phyloP scores from a whole-genome alignment of 2,888 invertebrate genomes.

The Antitype chi region DNA sequence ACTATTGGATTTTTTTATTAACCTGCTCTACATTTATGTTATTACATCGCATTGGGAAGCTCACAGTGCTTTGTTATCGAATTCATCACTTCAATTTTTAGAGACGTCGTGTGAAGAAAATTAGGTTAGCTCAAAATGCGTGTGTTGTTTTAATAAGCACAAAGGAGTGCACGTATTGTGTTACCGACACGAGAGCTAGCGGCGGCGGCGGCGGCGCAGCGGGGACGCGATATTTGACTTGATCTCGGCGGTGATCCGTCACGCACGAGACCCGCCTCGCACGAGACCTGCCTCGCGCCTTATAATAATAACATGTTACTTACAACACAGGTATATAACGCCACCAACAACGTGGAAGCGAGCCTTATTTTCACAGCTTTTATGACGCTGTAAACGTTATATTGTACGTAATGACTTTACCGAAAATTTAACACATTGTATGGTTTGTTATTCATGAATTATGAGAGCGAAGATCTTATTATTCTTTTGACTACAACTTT shows the following conservation, averaged over 20 bases:
- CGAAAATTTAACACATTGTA: conserved; percentile 48
- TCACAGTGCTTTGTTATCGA: conserved; percentile 18
- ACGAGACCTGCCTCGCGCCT: conserved; percentile 65
- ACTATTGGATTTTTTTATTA: conserved; percentile 38
- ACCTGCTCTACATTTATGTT: conserved; percentile 43
- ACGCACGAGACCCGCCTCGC: conserved; percentile 71
- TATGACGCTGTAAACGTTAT: conserved; percentile 59
- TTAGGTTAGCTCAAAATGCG: conserved; percentile 16
- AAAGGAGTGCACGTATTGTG: conserved; percentile 43
- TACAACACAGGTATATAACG: conserved; percentile 58
- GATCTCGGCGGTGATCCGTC: conserved; percentile 81
- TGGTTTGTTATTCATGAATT: conserved; percentile 26
- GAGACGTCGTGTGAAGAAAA: not conserved
- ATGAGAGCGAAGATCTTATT: conserved; percentile 12
- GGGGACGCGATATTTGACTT: conserved; percentile 81
- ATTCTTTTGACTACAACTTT: conserved; percentile 11
- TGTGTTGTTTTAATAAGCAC: conserved; percentile 42
- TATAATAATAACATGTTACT: conserved; percentile 69
- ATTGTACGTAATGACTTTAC: conserved; percentile 51
- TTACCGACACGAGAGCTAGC: conserved; percentile 14
- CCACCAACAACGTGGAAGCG: conserved; percentile 38
- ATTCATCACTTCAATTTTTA: conserved; percentile 8
- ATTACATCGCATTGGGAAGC: conserved; percentile 66
- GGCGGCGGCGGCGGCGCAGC: conserved; percentile 59
- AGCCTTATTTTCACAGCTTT: conserved; percentile 59